phyloP scores from a whole-genome alignment of 2,113 vertebrate genomes.

The Heptranchias perlo region DNA sequence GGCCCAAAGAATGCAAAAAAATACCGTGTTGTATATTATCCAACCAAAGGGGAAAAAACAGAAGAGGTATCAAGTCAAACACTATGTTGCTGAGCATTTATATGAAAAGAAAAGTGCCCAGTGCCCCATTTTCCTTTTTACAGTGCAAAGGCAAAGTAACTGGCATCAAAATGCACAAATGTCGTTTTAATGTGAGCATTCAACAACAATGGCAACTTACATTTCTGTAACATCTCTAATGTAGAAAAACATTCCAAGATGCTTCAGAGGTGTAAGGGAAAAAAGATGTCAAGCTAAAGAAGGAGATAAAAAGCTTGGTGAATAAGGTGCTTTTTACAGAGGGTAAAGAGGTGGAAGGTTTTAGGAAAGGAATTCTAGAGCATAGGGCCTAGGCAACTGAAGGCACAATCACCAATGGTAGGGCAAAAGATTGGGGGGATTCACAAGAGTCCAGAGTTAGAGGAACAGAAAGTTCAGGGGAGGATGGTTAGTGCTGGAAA shows the following conservation, averaged over 20 bases:
- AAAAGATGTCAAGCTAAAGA: background rate
- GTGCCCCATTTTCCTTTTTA: background rate
- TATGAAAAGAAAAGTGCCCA: background rate
- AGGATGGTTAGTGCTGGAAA: too few relatives aligned
- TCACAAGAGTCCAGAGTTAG: too few relatives aligned
- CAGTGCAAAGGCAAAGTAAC: background rate
- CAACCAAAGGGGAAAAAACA: conserved; percentile 65
- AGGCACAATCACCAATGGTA: too few relatives aligned
- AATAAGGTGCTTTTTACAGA: background rate
- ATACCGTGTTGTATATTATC: conserved; percentile 75
- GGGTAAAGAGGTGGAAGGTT: too few relatives aligned
- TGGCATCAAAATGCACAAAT: background rate
- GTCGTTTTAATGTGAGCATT: background rate
- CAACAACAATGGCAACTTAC: background rate
- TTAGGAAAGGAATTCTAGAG: too few relatives aligned
- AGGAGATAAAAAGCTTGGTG: background rate
- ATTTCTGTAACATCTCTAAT: background rate
- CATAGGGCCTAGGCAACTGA: too few relatives aligned
- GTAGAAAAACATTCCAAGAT: background rate
- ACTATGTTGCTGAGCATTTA: background rate
- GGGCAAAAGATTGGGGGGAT: too few relatives aligned
- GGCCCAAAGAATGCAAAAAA: conserved; percentile 57
- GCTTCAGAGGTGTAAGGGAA: background rate
- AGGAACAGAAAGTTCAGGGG: too few relatives aligned
- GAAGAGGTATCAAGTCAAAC: conserved; percentile 68